Conservation (phyloP, 2,888 invertebrate genomes). For the Thymelicus lineola region DNA sequence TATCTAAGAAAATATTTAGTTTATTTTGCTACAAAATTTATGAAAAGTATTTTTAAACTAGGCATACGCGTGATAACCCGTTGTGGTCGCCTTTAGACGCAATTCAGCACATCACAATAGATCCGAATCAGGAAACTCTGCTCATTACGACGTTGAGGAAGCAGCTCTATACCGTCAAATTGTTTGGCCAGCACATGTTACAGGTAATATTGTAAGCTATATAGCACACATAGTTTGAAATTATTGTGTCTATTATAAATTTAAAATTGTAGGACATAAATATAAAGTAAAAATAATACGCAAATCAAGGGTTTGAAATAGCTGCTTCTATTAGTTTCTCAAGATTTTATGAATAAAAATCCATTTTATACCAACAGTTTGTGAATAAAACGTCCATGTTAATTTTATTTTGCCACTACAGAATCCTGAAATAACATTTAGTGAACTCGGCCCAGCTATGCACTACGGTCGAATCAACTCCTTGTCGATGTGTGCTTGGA, state of each 20-base stretch:
- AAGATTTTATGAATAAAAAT: no score
- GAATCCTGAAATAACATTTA: slow-evolving; percentile 86
- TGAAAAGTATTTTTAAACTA: neutral
- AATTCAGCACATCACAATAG: slow-evolving; percentile 85
- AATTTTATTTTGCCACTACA: slow-evolving; percentile 49
- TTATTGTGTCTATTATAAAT: no score
- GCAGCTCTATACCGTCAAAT: slow-evolving; percentile 88
- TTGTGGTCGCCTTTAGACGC: slow-evolving; percentile 79
- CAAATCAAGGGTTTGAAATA: no score
- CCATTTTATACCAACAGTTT: no score
- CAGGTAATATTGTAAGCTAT: slow-evolving; percentile 57
- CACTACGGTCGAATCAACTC: slow-evolving; percentile 93
- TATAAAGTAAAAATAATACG: no score
- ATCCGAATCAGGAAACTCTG: slow-evolving; percentile 85
- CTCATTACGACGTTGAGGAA: slow-evolving; percentile 88
- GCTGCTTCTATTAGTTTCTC: no score
- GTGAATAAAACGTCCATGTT: neutral
- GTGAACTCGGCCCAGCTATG: slow-evolving; percentile 89
- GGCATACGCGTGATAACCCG: slow-evolving; percentile 74
- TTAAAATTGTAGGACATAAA: no score
- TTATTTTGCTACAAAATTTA: no score
- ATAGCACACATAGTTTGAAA: no score
- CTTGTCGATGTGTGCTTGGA: slow-evolving; percentile 94
- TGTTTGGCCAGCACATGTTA: slow-evolving; percentile 87
- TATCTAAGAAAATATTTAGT: neutral